A percentile compares a stretch with the other conserved stretches of the same genome.
Evolutionary conservation across 2,113 vertebrate genomes (phyloP).

Genomic region (Cinclus mexicanus): DNA sequence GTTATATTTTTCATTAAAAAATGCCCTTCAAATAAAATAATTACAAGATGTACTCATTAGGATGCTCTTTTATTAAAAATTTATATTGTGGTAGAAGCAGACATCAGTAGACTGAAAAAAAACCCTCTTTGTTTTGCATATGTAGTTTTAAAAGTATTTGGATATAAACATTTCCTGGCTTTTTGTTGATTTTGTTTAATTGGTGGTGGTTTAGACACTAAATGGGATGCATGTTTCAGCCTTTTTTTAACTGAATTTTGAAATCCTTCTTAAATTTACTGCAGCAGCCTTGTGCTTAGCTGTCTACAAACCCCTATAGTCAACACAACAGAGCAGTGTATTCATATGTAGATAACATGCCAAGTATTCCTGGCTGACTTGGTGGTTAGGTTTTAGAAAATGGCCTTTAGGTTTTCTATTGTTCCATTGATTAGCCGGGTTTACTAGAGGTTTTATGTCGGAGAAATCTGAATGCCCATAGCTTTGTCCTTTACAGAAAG

Average conservation of each 20-base stretch:
- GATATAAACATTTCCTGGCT: background rate
- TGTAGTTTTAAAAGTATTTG: background rate
- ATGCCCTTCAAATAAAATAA: background rate
- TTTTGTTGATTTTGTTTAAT: background rate
- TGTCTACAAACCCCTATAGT: background rate
- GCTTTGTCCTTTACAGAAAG: background rate
- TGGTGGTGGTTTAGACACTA: background rate
- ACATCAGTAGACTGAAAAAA: background rate
- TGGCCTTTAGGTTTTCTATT: background rate
- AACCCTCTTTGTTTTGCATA: background rate
- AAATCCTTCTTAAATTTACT: constrained; percentile 13
- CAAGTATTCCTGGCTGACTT: background rate
- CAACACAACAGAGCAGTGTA: background rate
- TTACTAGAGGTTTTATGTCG: background rate
- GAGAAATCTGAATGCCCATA: background rate
- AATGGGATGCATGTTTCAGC: background rate
- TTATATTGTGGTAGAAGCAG: background rate
- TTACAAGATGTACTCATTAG: background rate
- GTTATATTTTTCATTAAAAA: background rate
- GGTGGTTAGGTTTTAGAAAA: background rate
- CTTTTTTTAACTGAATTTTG: background rate
- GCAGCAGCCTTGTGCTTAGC: background rate
- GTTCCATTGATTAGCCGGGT: background rate
- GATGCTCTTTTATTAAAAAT: background rate
- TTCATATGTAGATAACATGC: background rate